A percentile compares a stretch with the other conserved stretches of the same genome.
Conservation (phyloP, 2,888 invertebrate genomes). For the Phrixothrix hirtus region DNA sequence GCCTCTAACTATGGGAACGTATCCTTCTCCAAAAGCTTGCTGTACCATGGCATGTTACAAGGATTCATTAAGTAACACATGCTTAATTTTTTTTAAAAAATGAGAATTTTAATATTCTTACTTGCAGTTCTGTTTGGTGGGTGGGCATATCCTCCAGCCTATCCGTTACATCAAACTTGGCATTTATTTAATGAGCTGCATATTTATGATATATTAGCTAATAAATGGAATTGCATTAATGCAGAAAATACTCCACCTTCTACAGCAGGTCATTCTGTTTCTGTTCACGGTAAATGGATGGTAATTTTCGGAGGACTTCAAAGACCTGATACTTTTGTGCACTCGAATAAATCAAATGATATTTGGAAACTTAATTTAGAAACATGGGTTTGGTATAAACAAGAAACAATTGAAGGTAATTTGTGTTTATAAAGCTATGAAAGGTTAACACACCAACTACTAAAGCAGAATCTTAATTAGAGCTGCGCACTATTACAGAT, state of each 20-base stretch:
- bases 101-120: constrained; percentile 20
- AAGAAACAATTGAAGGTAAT: constrained; percentile 58
- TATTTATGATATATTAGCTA: constrained; percentile 77
- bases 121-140: constrained; percentile 78
- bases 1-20: constrained; percentile 80
- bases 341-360: constrained; percentile 70
- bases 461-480: too few relatives aligned
- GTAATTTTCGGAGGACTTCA: constrained; percentile 68
- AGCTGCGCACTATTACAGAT: too few relatives aligned
- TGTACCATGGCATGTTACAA: constrained; percentile 89
- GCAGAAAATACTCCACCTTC: constrained; percentile 70
- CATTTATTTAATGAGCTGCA: constrained; percentile 92
- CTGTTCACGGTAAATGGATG: constrained; percentile 80
- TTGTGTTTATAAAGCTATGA: too few relatives aligned
- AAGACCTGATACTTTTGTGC: constrained; percentile 50
- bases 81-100: not conserved
- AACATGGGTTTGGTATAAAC: constrained; percentile 76
- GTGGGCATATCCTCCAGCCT: constrained; percentile 89
- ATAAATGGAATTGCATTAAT: constrained; percentile 76
- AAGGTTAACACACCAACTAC: too few relatives aligned
- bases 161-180: constrained; percentile 83
- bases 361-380: constrained; percentile 86
- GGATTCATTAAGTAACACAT: constrained; percentile 67
- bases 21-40: constrained; percentile 95
- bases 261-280: constrained; percentile 92